Percentiles rank a stretch among this genome's conserved stretches.
These are phyloP conservation scores for Xiphophorus birchmanni DNA, from an alignment of 2,797 vertebrate genomes.

Conservation along the genomic window DNA sequence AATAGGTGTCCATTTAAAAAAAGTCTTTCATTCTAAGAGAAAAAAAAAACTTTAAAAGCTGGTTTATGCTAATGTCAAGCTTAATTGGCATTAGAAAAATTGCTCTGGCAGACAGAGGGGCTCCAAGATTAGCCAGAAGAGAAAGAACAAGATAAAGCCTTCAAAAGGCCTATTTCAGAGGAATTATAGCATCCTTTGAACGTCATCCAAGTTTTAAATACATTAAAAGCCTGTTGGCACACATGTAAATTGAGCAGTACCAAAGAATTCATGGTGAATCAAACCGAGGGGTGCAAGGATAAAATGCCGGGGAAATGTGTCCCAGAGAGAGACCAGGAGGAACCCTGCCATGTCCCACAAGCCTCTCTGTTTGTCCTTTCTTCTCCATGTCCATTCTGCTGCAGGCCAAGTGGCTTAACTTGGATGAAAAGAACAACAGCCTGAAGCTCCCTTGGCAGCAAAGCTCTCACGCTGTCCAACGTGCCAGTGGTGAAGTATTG, in stretches of 20 bases:
- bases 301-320: constrained; percentile 73
- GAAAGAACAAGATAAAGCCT: constrained; percentile 98
- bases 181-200: constrained; percentile 98
- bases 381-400: constrained; percentile 75
- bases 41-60: constrained; percentile 91
- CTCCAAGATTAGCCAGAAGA: constrained; percentile 96
- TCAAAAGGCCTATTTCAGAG: constrained; percentile 98
- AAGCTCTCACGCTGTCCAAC: constrained; percentile 73
- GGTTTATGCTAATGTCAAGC: constrained; percentile 97
- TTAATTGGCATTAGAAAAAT: constrained; percentile 99
- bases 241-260: constrained; percentile 97
- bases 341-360: constrained; percentile 79
- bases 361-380: constrained; percentile 76
- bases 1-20: constrained; percentile 94
- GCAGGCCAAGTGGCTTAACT: constrained; percentile 84
- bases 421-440: constrained; percentile 84
- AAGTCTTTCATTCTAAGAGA: constrained; percentile 82
- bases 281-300: constrained; percentile 80
- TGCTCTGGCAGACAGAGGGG: constrained; percentile 96
- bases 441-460: constrained; percentile 79
- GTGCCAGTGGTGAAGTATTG: constrained; percentile 77
- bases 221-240: constrained; percentile 98
- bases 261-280: constrained; percentile 90
- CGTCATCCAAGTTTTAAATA: constrained; percentile 97
- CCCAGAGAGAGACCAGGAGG: constrained; percentile 76